Evolutionary conservation across 2,797 vertebrate genomes (phyloP).

Genomic region (Moxostoma hubbsi): DNA sequence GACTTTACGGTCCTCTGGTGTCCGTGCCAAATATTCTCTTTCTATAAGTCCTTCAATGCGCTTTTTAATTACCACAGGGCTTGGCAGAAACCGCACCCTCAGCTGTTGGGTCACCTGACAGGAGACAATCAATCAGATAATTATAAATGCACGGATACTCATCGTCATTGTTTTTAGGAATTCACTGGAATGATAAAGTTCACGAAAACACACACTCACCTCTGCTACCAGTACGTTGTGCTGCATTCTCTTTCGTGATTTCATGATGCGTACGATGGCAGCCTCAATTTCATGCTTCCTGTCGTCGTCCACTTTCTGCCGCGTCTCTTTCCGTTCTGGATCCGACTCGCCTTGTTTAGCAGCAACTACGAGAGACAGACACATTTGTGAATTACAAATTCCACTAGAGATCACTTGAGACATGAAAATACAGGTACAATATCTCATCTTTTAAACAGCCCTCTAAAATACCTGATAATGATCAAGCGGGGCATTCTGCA

Average conservation of each 20-base stretch:
- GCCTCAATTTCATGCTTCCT: slow-evolving; percentile 98
- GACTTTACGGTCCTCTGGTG: slow-evolving; percentile 97
- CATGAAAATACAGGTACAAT: background rate
- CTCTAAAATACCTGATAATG: too few relatives aligned
- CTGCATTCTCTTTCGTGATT: slow-evolving; percentile 98
- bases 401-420: background rate
- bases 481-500: too few relatives aligned
- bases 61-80: slow-evolving; percentile 98
- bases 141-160: background rate
- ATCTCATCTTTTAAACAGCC: background rate
- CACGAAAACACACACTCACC: slow-evolving; percentile 71
- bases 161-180: background rate
- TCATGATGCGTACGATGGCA: slow-evolving; percentile 98
- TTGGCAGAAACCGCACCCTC: slow-evolving; percentile 94
- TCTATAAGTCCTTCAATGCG: slow-evolving; percentile 99
- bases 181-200: background rate
- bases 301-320: slow-evolving; percentile 98
- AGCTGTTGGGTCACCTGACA: slow-evolving; percentile 95
- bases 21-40: slow-evolving; percentile 99
- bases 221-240: slow-evolving; percentile 98
- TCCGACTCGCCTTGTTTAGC: slow-evolving; percentile 98
- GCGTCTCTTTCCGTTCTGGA: slow-evolving; percentile 95
- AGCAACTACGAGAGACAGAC: slow-evolving; percentile 81
- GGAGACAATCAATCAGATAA: slow-evolving; percentile 40
- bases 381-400: background rate